These are phyloP conservation scores for Bombus superbus DNA, from an alignment of 1,140 invertebrate species.

Conservation along the genomic window DNA sequence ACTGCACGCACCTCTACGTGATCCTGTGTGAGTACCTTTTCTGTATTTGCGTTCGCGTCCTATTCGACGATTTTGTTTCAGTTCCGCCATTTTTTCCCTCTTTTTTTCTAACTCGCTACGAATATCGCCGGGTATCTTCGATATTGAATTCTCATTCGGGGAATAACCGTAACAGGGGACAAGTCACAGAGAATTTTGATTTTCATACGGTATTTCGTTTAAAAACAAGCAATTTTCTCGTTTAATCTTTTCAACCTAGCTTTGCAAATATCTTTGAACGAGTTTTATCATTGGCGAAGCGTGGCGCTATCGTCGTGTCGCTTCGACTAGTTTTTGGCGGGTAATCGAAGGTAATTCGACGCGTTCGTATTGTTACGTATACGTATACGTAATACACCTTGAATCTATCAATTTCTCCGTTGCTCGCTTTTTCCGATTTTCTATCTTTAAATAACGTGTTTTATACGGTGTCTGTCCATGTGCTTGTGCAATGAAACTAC, in stretches of 20 bases:
- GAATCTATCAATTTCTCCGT: too few relatives aligned
- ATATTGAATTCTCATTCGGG: background rate
- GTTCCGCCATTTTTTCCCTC: background rate
- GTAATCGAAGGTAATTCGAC: background rate
- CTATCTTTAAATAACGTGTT: background rate
- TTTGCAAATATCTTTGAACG: background rate
- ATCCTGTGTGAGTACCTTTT: background rate
- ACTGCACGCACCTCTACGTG: conserved; percentile 41
- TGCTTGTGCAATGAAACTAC: background rate
- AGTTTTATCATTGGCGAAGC: background rate
- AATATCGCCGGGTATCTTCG: background rate
- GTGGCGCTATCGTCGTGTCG: background rate
- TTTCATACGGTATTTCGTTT: background rate
- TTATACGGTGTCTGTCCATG: background rate
- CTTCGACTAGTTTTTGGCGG: background rate
- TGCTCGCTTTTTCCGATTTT: background rate
- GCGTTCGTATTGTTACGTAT: background rate
- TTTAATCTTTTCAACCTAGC: background rate
- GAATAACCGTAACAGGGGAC: background rate
- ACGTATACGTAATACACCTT: background rate
- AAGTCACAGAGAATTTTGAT: background rate
- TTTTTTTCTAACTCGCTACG: background rate
- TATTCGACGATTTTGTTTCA: background rate
- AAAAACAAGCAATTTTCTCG: too few relatives aligned
- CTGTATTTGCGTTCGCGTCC: background rate